Evolutionary conservation across 1,140 invertebrate genomes (phyloP).

Genomic region (Oedothorax gibbosus): DNA sequence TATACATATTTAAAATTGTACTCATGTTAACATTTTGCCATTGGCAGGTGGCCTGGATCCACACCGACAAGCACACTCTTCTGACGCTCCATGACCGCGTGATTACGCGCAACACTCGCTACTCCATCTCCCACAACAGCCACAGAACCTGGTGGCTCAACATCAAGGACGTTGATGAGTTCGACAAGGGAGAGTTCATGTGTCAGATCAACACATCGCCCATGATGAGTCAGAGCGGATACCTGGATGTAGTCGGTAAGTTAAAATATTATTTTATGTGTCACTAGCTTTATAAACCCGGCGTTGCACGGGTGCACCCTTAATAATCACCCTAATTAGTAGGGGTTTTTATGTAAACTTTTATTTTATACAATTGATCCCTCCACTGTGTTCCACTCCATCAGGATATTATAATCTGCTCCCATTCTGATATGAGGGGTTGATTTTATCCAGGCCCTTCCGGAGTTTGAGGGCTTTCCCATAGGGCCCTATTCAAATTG

Average conservation of each 20-base stretch:
- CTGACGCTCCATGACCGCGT: conserved; percentile 88
- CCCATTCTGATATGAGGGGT: too few species aligned
- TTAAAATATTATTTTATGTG: neutral
- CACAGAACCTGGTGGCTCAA: conserved; percentile 88
- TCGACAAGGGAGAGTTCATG: conserved; percentile 82
- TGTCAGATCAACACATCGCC: conserved; percentile 89
- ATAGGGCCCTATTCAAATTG: too few species aligned
- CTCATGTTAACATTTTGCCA: neutral
- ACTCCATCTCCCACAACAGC: conserved; percentile 87
- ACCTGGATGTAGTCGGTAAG: conserved; percentile 87
- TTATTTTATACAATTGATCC: too few species aligned
- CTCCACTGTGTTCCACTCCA: too few species aligned
- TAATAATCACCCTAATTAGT: too few species aligned
- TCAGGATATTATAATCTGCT: too few species aligned
- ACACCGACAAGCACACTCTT: conserved; percentile 92
- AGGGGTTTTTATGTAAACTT: too few species aligned
- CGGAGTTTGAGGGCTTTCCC: too few species aligned
- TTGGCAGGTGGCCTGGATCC: conserved; percentile 85
- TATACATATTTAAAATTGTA: too few species aligned
- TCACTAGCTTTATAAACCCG: too few species aligned
- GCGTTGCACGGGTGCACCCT: too few species aligned
- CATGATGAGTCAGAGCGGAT: conserved; percentile 89
- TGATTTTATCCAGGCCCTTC: too few species aligned
- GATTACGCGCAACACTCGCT: conserved; percentile 89
- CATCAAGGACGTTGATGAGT: conserved; percentile 89